A percentile compares a stretch with the other conserved stretches of the same genome.
Conservation (phyloP, 2,888 invertebrate genomes). For the Linnaemya tessellans region DNA sequence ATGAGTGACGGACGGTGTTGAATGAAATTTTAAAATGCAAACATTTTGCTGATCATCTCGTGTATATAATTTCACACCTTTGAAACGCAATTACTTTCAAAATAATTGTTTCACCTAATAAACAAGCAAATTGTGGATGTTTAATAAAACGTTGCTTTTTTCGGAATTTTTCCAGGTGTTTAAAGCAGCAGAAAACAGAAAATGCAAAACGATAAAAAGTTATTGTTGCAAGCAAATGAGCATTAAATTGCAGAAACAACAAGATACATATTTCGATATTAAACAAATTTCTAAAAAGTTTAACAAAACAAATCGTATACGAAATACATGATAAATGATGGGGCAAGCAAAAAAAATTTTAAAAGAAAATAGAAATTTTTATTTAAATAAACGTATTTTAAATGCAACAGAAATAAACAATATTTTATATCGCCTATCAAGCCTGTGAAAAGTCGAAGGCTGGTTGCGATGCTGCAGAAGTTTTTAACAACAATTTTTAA, state of each 20-base stretch:
- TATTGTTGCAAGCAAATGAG: background rate
- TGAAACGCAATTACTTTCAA: conserved; percentile 10
- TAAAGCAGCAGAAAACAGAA: background rate
- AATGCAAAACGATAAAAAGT: conserved; percentile 11
- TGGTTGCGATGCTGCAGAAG: too few species aligned
- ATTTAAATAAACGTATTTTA: background rate
- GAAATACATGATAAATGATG: background rate
- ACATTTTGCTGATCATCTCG: background rate
- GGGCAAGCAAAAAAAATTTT: background rate
- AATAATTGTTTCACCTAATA: conserved; percentile 8
- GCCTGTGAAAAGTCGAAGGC: background rate
- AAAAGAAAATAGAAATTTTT: too few species aligned
- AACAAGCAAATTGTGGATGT: background rate
- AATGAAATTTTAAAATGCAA: conserved; percentile 2
- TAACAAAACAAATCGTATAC: background rate
- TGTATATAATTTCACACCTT: conserved; percentile 3
- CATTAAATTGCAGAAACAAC: background rate
- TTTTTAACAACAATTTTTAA: too few species aligned
- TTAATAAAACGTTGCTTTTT: background rate
- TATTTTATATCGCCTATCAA: background rate
- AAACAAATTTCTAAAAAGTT: background rate
- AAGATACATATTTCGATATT: background rate
- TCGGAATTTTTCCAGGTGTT: conserved; percentile 2
- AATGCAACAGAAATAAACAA: conserved; percentile 12
- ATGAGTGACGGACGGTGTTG: background rate